Percentiles rank a stretch among this genome's conserved stretches.
Evolutionary conservation across 2,888 invertebrate species (phyloP).

Genomic region (Galerucella pusilla): DNA sequence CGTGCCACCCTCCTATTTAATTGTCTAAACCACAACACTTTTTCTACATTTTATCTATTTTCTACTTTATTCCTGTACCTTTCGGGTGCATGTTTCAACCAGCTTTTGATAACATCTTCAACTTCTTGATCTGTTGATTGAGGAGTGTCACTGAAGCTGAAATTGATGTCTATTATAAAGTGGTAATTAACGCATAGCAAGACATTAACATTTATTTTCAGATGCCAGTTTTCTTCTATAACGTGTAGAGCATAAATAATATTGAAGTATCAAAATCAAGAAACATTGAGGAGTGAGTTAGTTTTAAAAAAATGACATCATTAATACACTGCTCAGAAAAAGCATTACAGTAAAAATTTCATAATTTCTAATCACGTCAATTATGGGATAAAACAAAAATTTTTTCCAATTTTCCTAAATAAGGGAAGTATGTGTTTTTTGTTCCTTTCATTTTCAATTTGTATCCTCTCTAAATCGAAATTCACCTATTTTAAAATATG

Average conservation of each 20-base stretch:
- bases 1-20: background rate
- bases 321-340: too few species aligned
- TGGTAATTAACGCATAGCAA: too few species aligned
- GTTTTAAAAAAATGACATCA: too few species aligned
- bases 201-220: too few species aligned
- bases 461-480: too few species aligned
- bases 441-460: background rate
- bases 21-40: background rate
- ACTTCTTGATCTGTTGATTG: constrained; percentile 2
- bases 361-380: background rate
- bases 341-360: too few species aligned
- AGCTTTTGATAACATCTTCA: constrained; percentile 1
- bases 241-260: too few species aligned
- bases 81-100: background rate
- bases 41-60: constrained; percentile 1
- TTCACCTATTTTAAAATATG: too few species aligned
- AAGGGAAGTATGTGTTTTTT: background rate
- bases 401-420: constrained; percentile 2
- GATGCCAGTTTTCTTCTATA: too few species aligned
- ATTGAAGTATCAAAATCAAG: too few species aligned
- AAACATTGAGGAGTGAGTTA: too few species aligned
- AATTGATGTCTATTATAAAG: background rate
- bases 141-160: constrained; percentile 1
- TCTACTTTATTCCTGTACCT: background rate
- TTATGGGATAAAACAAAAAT: background rate